Evolutionary conservation across 2,797 vertebrate genomes (phyloP), one percentile per base, ranked within the genome.

Genomic region (Sciurus vulgaris): DNA sequence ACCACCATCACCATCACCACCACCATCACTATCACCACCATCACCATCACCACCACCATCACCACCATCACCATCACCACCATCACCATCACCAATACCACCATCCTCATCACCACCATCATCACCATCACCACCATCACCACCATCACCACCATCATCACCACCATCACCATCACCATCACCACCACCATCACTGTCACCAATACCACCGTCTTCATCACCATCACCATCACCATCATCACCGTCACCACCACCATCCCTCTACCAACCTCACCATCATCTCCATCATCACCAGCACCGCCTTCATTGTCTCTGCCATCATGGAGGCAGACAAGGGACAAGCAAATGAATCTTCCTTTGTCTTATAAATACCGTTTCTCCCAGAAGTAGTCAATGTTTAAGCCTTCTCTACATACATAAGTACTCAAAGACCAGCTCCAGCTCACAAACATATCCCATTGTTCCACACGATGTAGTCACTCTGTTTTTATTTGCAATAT

Each of bases 21-120:
- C 26, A 72, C 0, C 17, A 49, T 0, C 84, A 61, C 0, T n/a
- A 17, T 1, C 13, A 65, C 0, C 65, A 70, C 0, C 44, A 41
- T 1, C 70, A 41, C 0, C 84, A 86, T 2, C 28, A 69, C 2
- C 12, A 28, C 2, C 82, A 85, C 3, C 20, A 35, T 0, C 26
- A 20, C 7, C 54, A 44, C 0, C 8, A 33, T 0, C n/a, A 20
- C 1, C 35, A 35, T 1, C 92, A 74, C 4, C 41, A 73, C 1
- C 38, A 38, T 38, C 38, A 38, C 38, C 38, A 38, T 38, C 38
- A 38, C 38, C 38, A 38, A 38, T 38, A 38, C 38, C 38, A 38
- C 38, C 38, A 38, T 38, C 38, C 38, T 38, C 4, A 38, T 38
- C 49, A n/a, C 15, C 38, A 22, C 0, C 59, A 54, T 0, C 41